phyloP scores from a whole-genome alignment of 2,797 vertebrate genomes.

The Vipera ursinii region DNA sequence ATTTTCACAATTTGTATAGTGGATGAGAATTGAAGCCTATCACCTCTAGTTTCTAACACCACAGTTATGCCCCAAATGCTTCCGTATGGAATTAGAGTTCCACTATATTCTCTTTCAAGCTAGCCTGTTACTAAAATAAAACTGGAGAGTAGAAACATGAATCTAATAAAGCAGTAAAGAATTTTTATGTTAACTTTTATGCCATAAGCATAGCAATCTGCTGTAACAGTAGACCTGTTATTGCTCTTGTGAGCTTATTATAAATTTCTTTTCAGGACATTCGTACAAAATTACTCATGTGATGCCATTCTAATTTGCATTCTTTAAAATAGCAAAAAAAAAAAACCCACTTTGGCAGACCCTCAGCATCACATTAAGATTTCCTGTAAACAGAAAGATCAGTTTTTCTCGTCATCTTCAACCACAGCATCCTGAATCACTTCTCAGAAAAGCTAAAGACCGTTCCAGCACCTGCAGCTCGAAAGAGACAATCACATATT shows the following conservation, averaged over 20 bases:
- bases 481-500: fast-evolving
- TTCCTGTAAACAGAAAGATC: not conserved
- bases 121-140: not conserved
- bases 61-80: not conserved
- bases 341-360: fast-evolving
- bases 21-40: not conserved
- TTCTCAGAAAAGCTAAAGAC: not conserved
- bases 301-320: fast-evolving
- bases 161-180: not conserved
- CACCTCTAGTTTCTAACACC: not conserved
- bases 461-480: not conserved
- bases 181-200: not conserved
- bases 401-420: not conserved
- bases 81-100: not conserved
- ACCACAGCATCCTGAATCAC: not conserved
- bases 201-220: not conserved
- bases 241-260: not conserved
- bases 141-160: not conserved
- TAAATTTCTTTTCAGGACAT: not conserved
- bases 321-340: not conserved
- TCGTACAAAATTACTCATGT: not conserved
- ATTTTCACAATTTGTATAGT: not conserved
- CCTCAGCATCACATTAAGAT: not conserved
- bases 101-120: not conserved
- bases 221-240: not conserved